Evolutionary conservation across 2,113 vertebrate species (phyloP).

Genomic region (Phainopepla nitens): DNA sequence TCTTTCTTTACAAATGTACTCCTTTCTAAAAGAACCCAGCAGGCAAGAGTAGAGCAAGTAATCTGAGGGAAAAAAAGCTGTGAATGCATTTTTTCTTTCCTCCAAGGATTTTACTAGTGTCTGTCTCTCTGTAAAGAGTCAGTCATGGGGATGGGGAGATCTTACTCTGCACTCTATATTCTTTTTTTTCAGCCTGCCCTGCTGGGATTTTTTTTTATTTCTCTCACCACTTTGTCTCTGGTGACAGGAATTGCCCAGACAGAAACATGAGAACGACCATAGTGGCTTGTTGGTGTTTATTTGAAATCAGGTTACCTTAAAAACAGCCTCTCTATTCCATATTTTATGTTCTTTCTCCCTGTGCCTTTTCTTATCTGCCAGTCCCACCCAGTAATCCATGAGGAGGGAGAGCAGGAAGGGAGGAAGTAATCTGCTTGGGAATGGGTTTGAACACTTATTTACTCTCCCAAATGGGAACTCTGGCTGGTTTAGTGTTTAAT

Average conservation of each 20-base stretch:
- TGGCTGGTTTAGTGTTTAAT: neutral
- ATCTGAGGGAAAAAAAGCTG: slow-evolving; percentile 15
- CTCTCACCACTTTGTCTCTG: neutral
- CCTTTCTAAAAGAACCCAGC: neutral
- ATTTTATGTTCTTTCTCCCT: neutral
- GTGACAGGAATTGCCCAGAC: neutral
- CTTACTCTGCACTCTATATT: neutral
- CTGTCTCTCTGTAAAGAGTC: slow-evolving; percentile 1
- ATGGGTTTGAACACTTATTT: neutral
- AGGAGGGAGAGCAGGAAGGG: neutral
- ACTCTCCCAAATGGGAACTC: neutral
- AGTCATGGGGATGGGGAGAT: neutral
- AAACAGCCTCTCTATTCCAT: neutral
- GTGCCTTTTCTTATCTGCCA: neutral
- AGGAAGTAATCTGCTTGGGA: neutral
- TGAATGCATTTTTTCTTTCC: slow-evolving; percentile 37
- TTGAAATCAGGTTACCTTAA: neutral
- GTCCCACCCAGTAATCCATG: neutral
- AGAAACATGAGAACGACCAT: neutral
- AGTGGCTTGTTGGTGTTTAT: neutral
- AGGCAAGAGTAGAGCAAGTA: neutral
- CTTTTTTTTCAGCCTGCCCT: neutral
- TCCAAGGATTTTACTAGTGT: slow-evolving; percentile 36
- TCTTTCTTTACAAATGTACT: slow-evolving; percentile 22
- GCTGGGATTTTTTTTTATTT: neutral